phyloP scores from a whole-genome alignment of 2,797 vertebrate species.

The Spondyliosoma cantharus region DNA sequence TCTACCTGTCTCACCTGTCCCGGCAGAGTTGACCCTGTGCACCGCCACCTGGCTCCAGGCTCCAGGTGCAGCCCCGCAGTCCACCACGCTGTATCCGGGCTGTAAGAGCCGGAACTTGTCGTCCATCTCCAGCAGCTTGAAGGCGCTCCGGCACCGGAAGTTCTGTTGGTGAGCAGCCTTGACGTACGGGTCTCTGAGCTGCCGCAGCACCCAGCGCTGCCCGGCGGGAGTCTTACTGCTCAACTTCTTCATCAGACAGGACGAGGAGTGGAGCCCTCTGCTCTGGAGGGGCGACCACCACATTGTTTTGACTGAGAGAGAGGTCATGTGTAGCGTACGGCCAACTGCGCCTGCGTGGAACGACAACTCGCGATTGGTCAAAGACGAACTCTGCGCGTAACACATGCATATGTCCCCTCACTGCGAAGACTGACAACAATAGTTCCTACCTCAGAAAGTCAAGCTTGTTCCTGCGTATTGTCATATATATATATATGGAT shows the following conservation, averaged over 20 bases:
- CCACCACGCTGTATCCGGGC: constrained; percentile 89
- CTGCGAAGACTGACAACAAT: background rate
- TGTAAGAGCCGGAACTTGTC: constrained; percentile 84
- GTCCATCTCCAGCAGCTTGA: constrained; percentile 93
- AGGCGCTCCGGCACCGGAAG: constrained; percentile 95
- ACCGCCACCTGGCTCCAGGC: constrained; percentile 96
- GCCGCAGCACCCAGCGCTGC: constrained; percentile 89
- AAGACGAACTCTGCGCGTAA: background rate
- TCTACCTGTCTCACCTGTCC: constrained; percentile 80
- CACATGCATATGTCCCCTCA: constrained; percentile 21
- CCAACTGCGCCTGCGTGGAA: constrained; percentile 45
- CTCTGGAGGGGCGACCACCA: constrained; percentile 27
- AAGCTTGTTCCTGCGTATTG: background rate
- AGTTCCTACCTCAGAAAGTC: constrained; percentile 41
- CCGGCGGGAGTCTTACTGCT: constrained; percentile 82
- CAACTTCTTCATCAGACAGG: constrained; percentile 68
- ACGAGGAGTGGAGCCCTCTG: constrained; percentile 79
- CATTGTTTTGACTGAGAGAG: constrained; percentile 19
- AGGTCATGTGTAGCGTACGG: rapidly evolving
- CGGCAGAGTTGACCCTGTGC: constrained; percentile 89
- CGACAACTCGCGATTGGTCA: constrained; percentile 35
- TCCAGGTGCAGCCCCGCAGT: constrained; percentile 95
- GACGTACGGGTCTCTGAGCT: constrained; percentile 91
- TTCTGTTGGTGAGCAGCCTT: constrained; percentile 86
- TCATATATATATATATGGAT: too few species aligned